phyloP scores from a whole-genome alignment of 2,797 vertebrate genomes.

The Todus mexicanus region DNA sequence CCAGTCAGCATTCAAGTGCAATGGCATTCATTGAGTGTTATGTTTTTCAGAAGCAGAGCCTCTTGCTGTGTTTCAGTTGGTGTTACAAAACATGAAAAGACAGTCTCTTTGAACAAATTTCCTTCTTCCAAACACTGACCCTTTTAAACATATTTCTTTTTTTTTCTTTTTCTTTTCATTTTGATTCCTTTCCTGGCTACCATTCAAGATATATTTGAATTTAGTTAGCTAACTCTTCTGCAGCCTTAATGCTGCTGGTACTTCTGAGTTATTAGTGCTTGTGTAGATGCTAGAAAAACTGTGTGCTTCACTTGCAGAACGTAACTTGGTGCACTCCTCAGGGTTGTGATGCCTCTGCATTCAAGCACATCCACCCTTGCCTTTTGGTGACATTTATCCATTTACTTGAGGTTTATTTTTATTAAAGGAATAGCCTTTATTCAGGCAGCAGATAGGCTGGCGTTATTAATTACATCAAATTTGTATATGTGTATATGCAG shows the following conservation, averaged over 20 bases:
- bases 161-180: neutral
- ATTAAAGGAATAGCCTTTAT: neutral
- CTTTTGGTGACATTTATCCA: neutral
- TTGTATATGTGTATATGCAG: neutral
- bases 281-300: neutral
- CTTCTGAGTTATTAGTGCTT: neutral
- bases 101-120: neutral
- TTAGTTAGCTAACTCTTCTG: neutral
- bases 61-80: neutral
- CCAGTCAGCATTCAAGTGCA: neutral
- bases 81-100: neutral
- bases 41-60: neutral
- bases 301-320: neutral
- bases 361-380: neutral
- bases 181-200: neutral
- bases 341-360: accelerated
- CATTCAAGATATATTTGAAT: neutral
- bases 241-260: neutral
- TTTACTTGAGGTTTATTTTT: neutral
- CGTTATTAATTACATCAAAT: neutral
- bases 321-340: neutral
- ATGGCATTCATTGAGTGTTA: neutral
- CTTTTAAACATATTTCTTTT: neutral
- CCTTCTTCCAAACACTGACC: neutral
- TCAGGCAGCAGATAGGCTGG: neutral